Conservation (phyloP, 2,113 vertebrate species). For the Eurystomus gularis region DNA sequence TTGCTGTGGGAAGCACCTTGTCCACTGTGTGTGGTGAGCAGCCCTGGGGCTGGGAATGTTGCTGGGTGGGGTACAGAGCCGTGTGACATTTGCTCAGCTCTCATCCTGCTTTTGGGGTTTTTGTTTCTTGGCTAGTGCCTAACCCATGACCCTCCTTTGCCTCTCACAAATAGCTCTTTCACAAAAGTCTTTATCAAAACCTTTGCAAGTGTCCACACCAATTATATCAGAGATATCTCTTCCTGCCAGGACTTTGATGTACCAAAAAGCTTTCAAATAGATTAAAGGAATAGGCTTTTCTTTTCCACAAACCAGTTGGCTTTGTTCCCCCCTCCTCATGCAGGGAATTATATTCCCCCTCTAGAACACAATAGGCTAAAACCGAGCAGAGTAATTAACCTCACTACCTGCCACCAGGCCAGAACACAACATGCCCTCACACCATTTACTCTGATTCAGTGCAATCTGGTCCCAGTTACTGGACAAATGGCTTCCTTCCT, state of each 20-base stretch:
- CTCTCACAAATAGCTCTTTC: not conserved
- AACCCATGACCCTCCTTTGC: not conserved
- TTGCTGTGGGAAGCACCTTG: not conserved
- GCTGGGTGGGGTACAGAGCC: not conserved
- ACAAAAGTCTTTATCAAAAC: not conserved
- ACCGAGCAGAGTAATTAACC: not conserved
- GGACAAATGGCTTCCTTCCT: not conserved
- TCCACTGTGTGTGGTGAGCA: fast-evolving
- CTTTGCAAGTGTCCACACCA: not conserved
- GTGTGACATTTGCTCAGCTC: fast-evolving
- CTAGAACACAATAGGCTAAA: not conserved
- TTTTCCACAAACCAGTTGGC: fast-evolving
- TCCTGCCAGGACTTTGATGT: not conserved
- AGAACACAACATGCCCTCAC: fast-evolving
- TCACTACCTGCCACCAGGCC: not conserved
- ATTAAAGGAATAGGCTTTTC: not conserved
- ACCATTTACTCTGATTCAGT: not conserved
- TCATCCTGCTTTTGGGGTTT: not conserved
- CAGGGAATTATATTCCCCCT: not conserved
- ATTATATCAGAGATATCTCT: not conserved
- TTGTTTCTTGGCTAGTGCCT: not conserved
- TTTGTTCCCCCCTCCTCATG: fast-evolving
- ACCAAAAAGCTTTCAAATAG: not conserved
- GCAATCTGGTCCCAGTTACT: fast-evolving
- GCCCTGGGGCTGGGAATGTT: not conserved